phyloP scores from a whole-genome alignment of 1,140 invertebrate species.

The Pectinophora gossypiella region DNA sequence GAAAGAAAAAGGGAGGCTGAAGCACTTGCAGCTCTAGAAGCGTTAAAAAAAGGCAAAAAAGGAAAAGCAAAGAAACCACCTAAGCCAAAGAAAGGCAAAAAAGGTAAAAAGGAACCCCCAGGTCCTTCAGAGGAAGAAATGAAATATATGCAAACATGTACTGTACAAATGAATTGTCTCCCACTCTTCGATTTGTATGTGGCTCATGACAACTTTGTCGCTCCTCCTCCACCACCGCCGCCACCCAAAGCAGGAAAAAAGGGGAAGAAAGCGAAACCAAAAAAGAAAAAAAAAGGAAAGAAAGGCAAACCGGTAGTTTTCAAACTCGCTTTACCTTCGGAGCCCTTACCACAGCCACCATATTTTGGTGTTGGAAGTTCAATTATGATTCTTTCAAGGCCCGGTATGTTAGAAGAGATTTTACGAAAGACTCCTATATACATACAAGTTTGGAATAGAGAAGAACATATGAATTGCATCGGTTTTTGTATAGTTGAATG shows the following conservation, averaged over 20 bases:
- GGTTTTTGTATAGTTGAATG: conserved; percentile 56
- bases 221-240: conserved; percentile 55
- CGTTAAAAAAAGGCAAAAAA: conserved; percentile 47
- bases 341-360: conserved; percentile 61
- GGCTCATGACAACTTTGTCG: conserved; percentile 62
- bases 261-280: conserved; percentile 32
- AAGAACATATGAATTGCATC: conserved; percentile 60
- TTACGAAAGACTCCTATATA: conserved; percentile 59
- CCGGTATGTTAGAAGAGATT: conserved; percentile 55
- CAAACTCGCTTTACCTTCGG: conserved; percentile 55
- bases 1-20: conserved; percentile 50
- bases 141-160: conserved; percentile 66
- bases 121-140: conserved; percentile 66
- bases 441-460: conserved; percentile 63
- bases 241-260: conserved; percentile 33
- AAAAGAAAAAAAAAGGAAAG: conserved; percentile 36
- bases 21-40: conserved; percentile 46
- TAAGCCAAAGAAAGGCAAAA: conserved; percentile 34
- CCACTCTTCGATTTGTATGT: conserved; percentile 65
- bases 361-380: conserved; percentile 62
- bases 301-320: conserved; percentile 33
- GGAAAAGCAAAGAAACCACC: conserved; percentile 10
- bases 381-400: conserved; percentile 59
- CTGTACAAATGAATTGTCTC: conserved; percentile 61
- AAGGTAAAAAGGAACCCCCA: conserved; percentile 59